These are phyloP conservation scores for Ophthalmolycus amberensis DNA, from an alignment of 2,113 vertebrate species.

Conservation along the genomic window DNA sequence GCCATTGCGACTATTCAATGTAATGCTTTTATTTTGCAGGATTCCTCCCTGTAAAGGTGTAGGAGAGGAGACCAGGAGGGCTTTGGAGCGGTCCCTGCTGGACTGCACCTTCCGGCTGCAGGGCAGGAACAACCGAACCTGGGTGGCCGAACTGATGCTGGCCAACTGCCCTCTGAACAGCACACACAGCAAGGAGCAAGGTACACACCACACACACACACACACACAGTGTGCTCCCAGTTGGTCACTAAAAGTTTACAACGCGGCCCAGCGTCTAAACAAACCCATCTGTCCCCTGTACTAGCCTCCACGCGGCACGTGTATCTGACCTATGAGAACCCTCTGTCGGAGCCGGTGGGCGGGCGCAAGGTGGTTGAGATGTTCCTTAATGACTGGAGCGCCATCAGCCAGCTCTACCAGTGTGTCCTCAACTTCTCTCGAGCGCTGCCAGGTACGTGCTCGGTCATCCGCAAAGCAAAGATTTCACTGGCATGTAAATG, in stretches of 20 bases:
- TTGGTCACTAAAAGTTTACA: neutral
- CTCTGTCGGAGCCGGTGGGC: constrained; percentile 95
- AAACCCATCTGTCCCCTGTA: constrained; percentile 25
- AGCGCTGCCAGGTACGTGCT: constrained; percentile 87
- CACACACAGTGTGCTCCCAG: neutral
- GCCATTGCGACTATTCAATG: neutral
- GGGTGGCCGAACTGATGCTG: constrained; percentile 97
- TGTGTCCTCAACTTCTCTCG: constrained; percentile 96
- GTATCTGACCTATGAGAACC: constrained; percentile 96
- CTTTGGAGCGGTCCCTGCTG: constrained; percentile 92
- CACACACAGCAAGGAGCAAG: constrained; percentile 95
- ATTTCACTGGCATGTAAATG: neutral
- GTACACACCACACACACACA: constrained; percentile 66
- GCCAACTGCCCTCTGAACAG: constrained; percentile 96
- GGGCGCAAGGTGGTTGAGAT: constrained; percentile 98
- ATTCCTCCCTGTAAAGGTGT: constrained; percentile 95
- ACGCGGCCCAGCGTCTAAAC: neutral
- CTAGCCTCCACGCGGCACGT: constrained; percentile 93
- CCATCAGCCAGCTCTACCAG: constrained; percentile 95
- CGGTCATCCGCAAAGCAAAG: neutral
- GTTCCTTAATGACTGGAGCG: constrained; percentile 98
- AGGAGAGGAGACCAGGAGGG: constrained; percentile 92
- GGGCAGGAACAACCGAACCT: constrained; percentile 98
- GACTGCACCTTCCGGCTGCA: constrained; percentile 98
- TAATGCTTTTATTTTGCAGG: constrained; percentile 74